Percentiles rank a stretch among this genome's conserved stretches.
These are phyloP conservation scores for Nymphalis urticae DNA, from an alignment of 2,888 invertebrate species.

Conservation along the genomic window DNA sequence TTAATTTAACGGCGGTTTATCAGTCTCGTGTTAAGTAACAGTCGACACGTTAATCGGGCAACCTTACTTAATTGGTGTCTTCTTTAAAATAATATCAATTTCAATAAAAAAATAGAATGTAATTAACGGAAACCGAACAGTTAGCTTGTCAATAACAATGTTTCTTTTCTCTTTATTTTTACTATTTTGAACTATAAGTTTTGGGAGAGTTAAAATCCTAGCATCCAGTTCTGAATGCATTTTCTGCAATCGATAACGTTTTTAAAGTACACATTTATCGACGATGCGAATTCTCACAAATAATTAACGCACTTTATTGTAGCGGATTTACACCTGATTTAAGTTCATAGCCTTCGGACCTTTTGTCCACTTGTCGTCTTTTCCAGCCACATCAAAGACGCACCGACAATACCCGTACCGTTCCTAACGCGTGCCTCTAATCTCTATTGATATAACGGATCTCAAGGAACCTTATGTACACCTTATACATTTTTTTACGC, in stretches of 20 bases:
- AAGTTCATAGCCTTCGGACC: slow-evolving; percentile 38
- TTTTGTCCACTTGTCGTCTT: slow-evolving; percentile 65
- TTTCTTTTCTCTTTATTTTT: not conserved
- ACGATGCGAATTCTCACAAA: not conserved
- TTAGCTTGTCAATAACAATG: not conserved
- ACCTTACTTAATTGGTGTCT: slow-evolving; percentile 63
- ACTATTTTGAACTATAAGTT: not conserved
- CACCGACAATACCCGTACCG: slow-evolving; percentile 65
- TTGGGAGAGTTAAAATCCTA: too few relatives aligned
- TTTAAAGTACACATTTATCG: too few relatives aligned
- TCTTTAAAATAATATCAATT: slow-evolving; percentile 58
- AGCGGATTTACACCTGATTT: slow-evolving; percentile 68
- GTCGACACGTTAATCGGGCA: slow-evolving; percentile 65
- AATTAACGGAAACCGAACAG: slow-evolving; percentile 52
- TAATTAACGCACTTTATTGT: not conserved
- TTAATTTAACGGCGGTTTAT: slow-evolving; percentile 64
- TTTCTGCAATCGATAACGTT: too few relatives aligned
- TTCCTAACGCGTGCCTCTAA: slow-evolving; percentile 76
- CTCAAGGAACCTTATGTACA: slow-evolving; percentile 68
- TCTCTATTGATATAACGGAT: slow-evolving; percentile 79
- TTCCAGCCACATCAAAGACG: slow-evolving; percentile 75
- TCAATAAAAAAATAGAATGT: slow-evolving; percentile 64
- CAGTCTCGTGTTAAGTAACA: slow-evolving; percentile 60
- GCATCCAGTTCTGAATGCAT: not conserved
- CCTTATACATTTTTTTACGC: slow-evolving; percentile 70